Evolutionary conservation across 2,113 vertebrate genomes (phyloP).

Genomic region (Natator depressus): DNA sequence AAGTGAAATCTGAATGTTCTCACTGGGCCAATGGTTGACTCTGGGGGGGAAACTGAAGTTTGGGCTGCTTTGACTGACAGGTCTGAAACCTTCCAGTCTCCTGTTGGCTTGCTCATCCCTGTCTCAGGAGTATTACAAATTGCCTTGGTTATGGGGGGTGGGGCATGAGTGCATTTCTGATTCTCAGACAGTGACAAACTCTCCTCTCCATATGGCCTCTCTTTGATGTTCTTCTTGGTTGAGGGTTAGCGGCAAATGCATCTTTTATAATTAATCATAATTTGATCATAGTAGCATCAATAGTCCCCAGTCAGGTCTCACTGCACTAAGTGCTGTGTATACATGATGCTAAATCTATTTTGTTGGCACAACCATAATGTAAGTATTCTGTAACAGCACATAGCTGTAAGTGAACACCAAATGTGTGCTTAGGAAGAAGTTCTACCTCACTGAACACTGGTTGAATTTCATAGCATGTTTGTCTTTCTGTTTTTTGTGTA

Average conservation of each 20-base stretch:
- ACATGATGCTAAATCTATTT: background rate
- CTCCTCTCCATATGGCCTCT: conserved; percentile 21
- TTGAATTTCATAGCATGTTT: background rate
- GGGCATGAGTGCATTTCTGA: background rate
- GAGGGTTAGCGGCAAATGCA: conserved; percentile 15
- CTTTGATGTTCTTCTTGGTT: background rate
- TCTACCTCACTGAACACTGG: background rate
- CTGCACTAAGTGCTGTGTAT: background rate
- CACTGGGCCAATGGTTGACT: background rate
- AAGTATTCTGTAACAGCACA: background rate
- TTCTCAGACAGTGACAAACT: conserved; percentile 46
- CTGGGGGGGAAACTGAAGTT: background rate
- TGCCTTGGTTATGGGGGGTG: background rate
- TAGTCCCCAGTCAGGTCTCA: background rate
- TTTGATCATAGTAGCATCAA: background rate
- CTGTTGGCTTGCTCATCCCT: background rate
- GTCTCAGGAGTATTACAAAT: background rate
- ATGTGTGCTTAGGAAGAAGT: background rate
- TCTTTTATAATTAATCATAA: conserved; percentile 29
- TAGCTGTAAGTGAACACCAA: background rate
- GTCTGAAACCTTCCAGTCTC: background rate
- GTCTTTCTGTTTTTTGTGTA: background rate
- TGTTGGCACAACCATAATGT: background rate
- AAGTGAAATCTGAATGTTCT: background rate
- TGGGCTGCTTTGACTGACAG: background rate